Evolutionary conservation across 2,797 vertebrate genomes (phyloP).

Genomic region (Gymnopithys bicolor): DNA sequence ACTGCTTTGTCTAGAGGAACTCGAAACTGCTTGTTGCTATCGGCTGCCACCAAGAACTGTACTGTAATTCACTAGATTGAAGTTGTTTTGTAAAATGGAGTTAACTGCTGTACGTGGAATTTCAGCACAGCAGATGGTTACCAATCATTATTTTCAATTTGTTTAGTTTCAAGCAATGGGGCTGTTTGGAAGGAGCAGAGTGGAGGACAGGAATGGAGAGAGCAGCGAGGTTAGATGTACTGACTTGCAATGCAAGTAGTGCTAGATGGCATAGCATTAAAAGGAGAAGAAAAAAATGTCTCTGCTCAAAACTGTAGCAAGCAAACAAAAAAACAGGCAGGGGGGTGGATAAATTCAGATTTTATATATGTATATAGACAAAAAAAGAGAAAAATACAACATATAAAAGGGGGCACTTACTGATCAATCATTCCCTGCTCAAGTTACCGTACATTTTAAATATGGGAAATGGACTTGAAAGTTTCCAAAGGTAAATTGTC

Average conservation of each 20-base stretch:
- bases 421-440: neutral
- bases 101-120: constrained; percentile 80
- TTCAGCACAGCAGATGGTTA: constrained; percentile 81
- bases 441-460: constrained; percentile 38
- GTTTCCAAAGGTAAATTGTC: constrained; percentile 70
- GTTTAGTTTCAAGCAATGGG: constrained; percentile 73
- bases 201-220: constrained; percentile 23
- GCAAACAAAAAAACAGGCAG: neutral
- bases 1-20: constrained; percentile 72
- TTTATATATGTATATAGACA: neutral
- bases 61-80: constrained; percentile 77
- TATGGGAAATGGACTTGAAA: constrained; percentile 61
- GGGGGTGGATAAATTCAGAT: neutral
- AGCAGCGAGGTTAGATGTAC: constrained; percentile 25
- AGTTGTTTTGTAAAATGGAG: constrained; percentile 81
- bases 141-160: constrained; percentile 81
- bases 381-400: neutral
- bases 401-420: constrained; percentile 38
- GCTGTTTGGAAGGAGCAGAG: constrained; percentile 57
- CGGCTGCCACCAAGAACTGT: constrained; percentile 72
- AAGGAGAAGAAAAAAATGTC: neutral
- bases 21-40: constrained; percentile 72
- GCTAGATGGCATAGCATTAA: constrained; percentile 25
- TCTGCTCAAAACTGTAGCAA: neutral
- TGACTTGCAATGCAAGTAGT: constrained; percentile 7